Base-by-base conservation (phyloP, 2,888 invertebrate species). In the Nemurella pictetii region DNA sequence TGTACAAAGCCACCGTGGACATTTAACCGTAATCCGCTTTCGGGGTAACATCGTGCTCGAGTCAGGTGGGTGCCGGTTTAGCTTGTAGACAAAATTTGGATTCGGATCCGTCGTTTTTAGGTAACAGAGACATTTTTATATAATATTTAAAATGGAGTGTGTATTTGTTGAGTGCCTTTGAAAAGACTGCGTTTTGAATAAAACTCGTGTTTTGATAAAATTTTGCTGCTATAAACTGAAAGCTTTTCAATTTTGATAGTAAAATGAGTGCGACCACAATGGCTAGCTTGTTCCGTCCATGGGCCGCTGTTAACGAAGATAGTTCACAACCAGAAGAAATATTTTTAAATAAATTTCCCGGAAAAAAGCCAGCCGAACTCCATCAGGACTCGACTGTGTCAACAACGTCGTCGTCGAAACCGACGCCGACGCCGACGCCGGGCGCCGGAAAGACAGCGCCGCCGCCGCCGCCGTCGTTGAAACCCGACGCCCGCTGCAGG, bases 251-350 rank as follows among this genome's bases (percentile, higher is more conserved):
- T 29, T 29, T 36, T 15, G 30, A 25, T 80, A 84, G 25, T 20
- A 55, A 55, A 5, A 73, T 75, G 75, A 55, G 85, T 29, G 75
- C 78, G 25, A 26, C 80, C 3, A 29, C 84, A 20, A 81, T 83
- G 83, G 80, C 55, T 20, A 77, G 83, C n/a, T 32, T 86, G 77
- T 86, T 86, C 72, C 84, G 86, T 12, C 86, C 86, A 32, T 86
- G 86, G 86, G 81, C 85, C 25, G 28, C 80, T 25, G 80, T 20
- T 0, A 35, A 26, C 0, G 36, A 30, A 32, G n/a, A 30, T 12
- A 80, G 12, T 3, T 15, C 74, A n/a, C 4, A n/a, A n/a, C 15
- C 20, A 4, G 26, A 29, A 28, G 75, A 75, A 29, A 78, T n/a
- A 78, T 30, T 2, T 29, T 28, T 30, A 12, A 30, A 77, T n/a